Base-by-base conservation (phyloP, 2,888 invertebrate genomes). In the Lepidocyrtoides sp. region DNA sequence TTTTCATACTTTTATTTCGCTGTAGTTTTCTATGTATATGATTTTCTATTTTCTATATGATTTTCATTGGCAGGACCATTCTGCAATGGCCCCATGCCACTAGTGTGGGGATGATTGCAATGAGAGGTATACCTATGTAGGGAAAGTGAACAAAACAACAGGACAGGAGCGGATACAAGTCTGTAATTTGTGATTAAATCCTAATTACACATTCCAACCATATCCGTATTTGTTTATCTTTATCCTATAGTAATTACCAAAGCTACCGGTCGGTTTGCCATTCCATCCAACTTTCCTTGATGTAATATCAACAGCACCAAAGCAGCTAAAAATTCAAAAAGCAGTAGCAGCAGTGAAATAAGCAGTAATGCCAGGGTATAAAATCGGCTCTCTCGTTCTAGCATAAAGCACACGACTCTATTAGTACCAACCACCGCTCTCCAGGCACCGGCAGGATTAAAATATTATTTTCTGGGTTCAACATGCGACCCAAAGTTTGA, bases 151-250 rank as follows among this genome's bases (percentile, higher is more conserved):
- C 63, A 66, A 48, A 84, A 51, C 29, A 66, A 63, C 41, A 83
- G 20, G 14, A 44, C 48, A 69, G 51, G 36, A 66, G 77, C 75
- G 89, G 63, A 89, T 89, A 77, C 77, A 77, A 77, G 77, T 77
- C 29, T 29, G 84, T 84, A 83, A 89, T 89, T 89, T 84, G 84
- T 72, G 84, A 89, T 84, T 89, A 89, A 89, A 89, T 89, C 84
- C 89, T 89, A 89, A 89, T 89, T 89, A 89, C 89, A 84, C 77
- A 84, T 72, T 83, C 75, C 48, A 57, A 54, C 89, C 89, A 84
- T 89, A 89, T 89, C 84, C 83, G 89, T 89, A 89, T 89, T 89
- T 89, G 89, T 89, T 89, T 89, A 89, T 89, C 89, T 89, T 89
- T 84, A 84, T 89, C 77, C 82, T 79, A 63, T 63, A 84, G 84